Evolutionary conservation across 2,888 invertebrate genomes (phyloP).

Genomic region (Vesta saturnalis): DNA sequence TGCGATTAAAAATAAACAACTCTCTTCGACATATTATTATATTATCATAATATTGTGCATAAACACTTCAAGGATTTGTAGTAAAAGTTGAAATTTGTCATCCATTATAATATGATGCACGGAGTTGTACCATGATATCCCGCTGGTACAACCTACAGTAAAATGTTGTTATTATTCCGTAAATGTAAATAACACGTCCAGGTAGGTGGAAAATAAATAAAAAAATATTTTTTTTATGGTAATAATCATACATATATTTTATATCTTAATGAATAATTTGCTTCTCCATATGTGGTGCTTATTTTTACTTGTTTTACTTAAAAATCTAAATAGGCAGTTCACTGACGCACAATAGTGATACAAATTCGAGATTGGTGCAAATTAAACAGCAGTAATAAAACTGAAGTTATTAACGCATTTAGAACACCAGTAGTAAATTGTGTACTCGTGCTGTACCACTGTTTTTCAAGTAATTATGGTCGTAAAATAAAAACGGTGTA

Average conservation of each 20-base stretch:
- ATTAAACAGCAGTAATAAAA: conserved; percentile 41
- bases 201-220: not conserved
- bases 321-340: conserved; percentile 10
- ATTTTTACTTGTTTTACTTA: not conserved
- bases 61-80: conserved; percentile 3
- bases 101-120: not conserved
- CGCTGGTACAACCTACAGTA: conserved; percentile 5
- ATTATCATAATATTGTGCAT: not conserved
- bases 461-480: conserved; percentile 42
- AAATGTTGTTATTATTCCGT: conserved; percentile 10
- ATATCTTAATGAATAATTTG: conserved; percentile 1
- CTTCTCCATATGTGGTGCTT: not conserved
- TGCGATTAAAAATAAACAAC: too few relatives aligned
- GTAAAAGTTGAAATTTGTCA: not conserved
- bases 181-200: conserved; percentile 12
- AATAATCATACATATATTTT: conserved; percentile 4
- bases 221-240: conserved; percentile 1
- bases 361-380: conserved; percentile 39
- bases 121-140: not conserved
- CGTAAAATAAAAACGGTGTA: conserved; percentile 41
- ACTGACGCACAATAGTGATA: conserved; percentile 39
- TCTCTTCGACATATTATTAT: too few relatives aligned
- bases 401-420: conserved; percentile 44
- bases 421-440: conserved; percentile 43
- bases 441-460: conserved; percentile 37